phyloP scores from a whole-genome alignment of 2,797 vertebrate species.

The Rhinatrema bivittatum region DNA sequence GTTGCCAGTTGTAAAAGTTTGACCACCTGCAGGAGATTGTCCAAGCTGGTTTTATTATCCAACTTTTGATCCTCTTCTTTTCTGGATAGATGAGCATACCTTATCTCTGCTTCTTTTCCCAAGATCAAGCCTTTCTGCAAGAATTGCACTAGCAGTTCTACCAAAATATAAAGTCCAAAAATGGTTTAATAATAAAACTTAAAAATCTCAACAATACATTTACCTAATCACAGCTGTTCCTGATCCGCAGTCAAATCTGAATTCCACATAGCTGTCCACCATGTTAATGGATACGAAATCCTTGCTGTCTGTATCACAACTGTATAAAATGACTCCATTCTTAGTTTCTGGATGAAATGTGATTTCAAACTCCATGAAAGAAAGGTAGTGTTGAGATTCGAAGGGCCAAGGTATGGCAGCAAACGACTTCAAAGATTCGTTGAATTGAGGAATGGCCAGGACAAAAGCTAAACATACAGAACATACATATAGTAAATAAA shows the following conservation, averaged over 20 bases:
- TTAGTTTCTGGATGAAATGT: slow-evolving; percentile 68
- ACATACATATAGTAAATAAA: no score
- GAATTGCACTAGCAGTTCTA: no score
- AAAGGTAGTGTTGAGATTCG: slow-evolving; percentile 78
- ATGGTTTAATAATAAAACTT: no score
- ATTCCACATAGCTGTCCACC: slow-evolving; percentile 73
- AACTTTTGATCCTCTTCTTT: no score
- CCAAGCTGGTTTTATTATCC: no score
- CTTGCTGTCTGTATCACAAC: slow-evolving; percentile 73
- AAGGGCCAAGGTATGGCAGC: slow-evolving; percentile 79
- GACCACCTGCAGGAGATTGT: no score
- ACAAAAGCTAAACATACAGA: slow-evolving; percentile 63
- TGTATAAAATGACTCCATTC: slow-evolving; percentile 82
- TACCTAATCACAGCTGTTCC: slow-evolving; percentile 84
- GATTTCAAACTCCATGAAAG: slow-evolving; percentile 91
- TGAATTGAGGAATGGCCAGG: slow-evolving; percentile 81
- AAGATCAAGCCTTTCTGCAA: no score
- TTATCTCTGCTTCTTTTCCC: no score
- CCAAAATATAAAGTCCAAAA: no score
- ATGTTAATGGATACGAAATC: slow-evolving; percentile 85
- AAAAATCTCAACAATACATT: no score
- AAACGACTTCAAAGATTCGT: slow-evolving; percentile 75
- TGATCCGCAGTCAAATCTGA: slow-evolving; percentile 93
- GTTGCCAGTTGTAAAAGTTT: no score
- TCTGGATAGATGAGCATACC: no score